Conservation (phyloP, 2,113 vertebrate species). For the Chunga burmeisteri region DNA sequence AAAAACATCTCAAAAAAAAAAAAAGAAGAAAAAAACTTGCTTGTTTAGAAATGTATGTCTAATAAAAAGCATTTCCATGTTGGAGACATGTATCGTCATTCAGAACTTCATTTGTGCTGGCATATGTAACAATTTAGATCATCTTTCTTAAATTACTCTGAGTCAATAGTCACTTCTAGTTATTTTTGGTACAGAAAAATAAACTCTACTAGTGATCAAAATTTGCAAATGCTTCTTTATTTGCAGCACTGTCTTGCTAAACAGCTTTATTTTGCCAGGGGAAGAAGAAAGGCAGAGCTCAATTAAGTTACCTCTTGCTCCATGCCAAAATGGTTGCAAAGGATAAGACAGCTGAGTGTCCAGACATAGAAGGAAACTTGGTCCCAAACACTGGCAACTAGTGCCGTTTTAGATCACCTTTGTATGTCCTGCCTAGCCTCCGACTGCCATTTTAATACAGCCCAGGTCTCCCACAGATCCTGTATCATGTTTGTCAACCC, state of each 20-base stretch:
- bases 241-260: background rate
- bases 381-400: accelerated
- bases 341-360: background rate
- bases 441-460: background rate
- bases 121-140: background rate
- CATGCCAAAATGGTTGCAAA: background rate
- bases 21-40: background rate
- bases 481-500: background rate
- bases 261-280: background rate
- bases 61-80: background rate
- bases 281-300: background rate
- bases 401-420: background rate
- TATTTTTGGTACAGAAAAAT: background rate
- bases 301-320: background rate
- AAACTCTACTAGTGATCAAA: background rate
- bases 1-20: background rate
- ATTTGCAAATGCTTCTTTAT: background rate
- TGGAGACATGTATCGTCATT: background rate
- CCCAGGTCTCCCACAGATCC: background rate
- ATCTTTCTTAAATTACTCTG: background rate
- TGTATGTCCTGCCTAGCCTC: background rate
- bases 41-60: background rate
- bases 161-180: background rate
- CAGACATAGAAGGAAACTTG: background rate
- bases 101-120: background rate